Conservation (phyloP, 2,113 vertebrate genomes). For the Ptilorrhoa leucosticta region DNA sequence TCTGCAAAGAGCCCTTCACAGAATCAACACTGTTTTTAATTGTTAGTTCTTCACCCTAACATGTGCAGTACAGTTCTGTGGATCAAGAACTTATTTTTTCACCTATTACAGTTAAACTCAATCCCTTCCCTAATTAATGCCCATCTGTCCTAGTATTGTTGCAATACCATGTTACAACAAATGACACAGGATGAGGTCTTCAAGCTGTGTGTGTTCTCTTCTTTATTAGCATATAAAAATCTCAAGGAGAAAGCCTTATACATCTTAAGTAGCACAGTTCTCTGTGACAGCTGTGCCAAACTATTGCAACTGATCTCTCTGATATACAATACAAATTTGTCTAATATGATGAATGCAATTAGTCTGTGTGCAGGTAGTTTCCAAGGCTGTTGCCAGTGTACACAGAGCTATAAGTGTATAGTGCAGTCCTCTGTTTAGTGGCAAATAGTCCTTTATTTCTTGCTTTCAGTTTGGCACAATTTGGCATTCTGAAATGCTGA, state of each 20-base stretch:
- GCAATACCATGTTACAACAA: not conserved
- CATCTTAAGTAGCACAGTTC: not conserved
- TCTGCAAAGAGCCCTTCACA: not conserved
- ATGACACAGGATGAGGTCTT: not conserved
- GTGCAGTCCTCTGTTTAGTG: not conserved
- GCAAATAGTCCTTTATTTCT: not conserved
- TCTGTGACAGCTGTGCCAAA: not conserved
- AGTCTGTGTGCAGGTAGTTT: not conserved
- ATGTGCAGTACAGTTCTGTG: not conserved
- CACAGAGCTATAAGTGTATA: not conserved
- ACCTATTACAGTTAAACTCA: not conserved
- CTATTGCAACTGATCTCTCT: not conserved
- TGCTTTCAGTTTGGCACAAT: not conserved
- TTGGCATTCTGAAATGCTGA: not conserved
- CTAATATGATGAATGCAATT: not conserved
- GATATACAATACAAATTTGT: not conserved
- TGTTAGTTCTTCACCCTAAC: not conserved
- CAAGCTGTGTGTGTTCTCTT: not conserved
- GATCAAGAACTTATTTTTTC: not conserved
- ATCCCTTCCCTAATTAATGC: not conserved
- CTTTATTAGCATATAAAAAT: not conserved
- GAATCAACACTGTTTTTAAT: not conserved
- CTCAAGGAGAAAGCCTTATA: not conserved
- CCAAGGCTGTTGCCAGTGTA: not conserved
- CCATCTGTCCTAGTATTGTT: not conserved